Evolutionary conservation across 2,888 invertebrate genomes (phyloP).

Genomic region (Ochropacha duplaris): DNA sequence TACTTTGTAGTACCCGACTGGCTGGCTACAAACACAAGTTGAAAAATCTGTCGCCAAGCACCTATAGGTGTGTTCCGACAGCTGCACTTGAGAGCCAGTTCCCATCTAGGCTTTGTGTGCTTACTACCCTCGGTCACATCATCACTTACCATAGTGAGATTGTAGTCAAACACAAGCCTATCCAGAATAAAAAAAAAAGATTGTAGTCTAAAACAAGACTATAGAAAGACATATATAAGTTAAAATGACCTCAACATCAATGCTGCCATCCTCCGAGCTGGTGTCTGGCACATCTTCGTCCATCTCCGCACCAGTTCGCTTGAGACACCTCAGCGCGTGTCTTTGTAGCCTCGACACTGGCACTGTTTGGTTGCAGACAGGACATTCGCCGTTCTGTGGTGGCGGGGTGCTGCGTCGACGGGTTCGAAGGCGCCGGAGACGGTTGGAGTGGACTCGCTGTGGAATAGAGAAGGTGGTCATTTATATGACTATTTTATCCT

Average conservation of each 20-base stretch:
- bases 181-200: no score
- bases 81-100: no score
- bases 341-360: slow-evolving; percentile 85
- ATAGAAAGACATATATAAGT: neutral
- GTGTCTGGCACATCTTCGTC: slow-evolving; percentile 83
- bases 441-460: slow-evolving; percentile 68
- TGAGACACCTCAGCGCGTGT: slow-evolving; percentile 86
- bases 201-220: no score
- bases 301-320: slow-evolving; percentile 65
- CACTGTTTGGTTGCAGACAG: slow-evolving; percentile 90
- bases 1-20: no score
- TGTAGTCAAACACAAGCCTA: no score
- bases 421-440: slow-evolving; percentile 62
- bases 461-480: slow-evolving; percentile 14
- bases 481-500: no score
- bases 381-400: slow-evolving; percentile 85
- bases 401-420: slow-evolving; percentile 65
- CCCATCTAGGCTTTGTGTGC: no score
- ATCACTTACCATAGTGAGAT: no score
- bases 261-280: slow-evolving; percentile 88
- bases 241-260: slow-evolving; percentile 88
- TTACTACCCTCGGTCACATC: no score
- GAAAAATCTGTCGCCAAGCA: no score
- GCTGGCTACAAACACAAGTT: no score
- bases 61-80: no score